Conservation (phyloP, 2,113 vertebrate genomes). For the Phylloscopus trochiloides region DNA sequence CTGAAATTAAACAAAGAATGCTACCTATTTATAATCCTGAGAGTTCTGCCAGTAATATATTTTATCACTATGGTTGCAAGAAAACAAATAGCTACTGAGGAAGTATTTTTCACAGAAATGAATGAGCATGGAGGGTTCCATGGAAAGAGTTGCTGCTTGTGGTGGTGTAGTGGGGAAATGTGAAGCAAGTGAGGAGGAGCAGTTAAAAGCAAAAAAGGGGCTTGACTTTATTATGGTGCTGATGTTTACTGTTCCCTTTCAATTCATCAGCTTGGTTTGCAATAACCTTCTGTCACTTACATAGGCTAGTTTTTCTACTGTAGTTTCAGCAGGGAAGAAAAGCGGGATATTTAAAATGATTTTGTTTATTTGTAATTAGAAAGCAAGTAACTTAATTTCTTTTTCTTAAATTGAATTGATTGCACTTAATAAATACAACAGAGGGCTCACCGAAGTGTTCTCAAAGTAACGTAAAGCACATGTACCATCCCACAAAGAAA, state of each 20-base stretch:
- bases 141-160: neutral
- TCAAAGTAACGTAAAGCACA: neutral
- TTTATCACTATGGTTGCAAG: conserved; percentile 38
- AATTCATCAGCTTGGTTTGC: neutral
- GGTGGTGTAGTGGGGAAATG: neutral
- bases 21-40: neutral
- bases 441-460: neutral
- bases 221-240: neutral
- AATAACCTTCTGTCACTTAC: neutral
- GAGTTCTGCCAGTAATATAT: neutral
- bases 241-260: neutral
- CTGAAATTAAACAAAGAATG: conserved; percentile 29
- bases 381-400: neutral
- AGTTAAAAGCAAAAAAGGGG: neutral
- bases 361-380: conserved; percentile 41
- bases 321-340: neutral
- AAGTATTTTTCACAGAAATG: conserved; percentile 7
- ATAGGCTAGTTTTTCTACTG: neutral
- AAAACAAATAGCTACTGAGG: neutral
- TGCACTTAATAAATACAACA: neutral
- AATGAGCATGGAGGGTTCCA: neutral
- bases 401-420: conserved; percentile 6
- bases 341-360: neutral
- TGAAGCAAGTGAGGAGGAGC: neutral
- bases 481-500: neutral